These are phyloP conservation scores for Acanthornis magna DNA, from an alignment of 2,797 vertebrate genomes.

Conservation along the genomic window DNA sequence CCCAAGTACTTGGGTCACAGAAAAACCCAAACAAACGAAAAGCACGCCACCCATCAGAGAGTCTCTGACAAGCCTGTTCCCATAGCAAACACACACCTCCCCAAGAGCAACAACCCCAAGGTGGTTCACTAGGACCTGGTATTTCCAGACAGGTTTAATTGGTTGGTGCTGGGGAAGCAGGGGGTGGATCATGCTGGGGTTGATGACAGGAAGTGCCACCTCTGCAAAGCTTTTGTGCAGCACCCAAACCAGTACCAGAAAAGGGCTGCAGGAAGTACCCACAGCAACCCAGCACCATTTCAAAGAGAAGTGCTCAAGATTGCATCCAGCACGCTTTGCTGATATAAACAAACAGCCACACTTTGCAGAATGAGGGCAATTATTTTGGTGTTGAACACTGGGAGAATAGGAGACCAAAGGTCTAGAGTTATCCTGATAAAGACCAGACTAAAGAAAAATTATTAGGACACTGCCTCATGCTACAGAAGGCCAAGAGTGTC, in stretches of 20 bases:
- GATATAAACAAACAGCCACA: neutral
- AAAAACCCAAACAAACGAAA: neutral
- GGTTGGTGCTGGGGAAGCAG: neutral
- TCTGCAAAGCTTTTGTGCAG: neutral
- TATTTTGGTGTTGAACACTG: neutral
- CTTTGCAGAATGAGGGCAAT: fast-evolving
- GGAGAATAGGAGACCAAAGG: neutral
- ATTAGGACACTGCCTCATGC: neutral
- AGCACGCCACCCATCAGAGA: neutral
- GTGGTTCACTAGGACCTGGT: neutral
- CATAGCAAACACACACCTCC: neutral
- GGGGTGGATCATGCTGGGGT: neutral
- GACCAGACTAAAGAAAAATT: neutral
- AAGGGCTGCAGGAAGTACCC: neutral
- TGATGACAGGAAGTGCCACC: neutral
- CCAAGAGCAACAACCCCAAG: neutral
- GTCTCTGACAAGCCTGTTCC: neutral
- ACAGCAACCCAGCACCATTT: neutral
- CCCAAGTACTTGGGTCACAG: neutral
- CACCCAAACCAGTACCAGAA: neutral
- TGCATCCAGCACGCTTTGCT: neutral
- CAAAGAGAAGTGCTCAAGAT: neutral
- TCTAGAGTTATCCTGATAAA: neutral
- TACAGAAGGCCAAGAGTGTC: neutral
- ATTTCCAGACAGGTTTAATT: neutral